These are phyloP conservation scores for Aselliscus stoliczkanus DNA, from an alignment of 2,797 vertebrate genomes.

Conservation along the genomic window DNA sequence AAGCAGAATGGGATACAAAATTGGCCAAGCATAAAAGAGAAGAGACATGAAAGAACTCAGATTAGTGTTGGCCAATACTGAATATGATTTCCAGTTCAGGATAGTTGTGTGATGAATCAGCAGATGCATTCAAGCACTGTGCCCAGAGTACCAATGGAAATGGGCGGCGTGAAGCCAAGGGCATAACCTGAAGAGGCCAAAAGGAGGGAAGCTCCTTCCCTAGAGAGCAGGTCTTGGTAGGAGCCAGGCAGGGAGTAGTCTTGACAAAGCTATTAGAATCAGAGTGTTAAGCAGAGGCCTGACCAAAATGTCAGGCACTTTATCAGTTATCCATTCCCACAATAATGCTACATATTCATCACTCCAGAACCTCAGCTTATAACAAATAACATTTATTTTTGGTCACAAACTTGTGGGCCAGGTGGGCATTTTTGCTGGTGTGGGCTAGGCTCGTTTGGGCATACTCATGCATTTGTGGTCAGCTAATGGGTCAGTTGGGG, in stretches of 20 bases:
- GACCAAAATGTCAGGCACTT: background rate
- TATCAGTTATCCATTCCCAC: background rate
- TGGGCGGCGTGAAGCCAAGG: background rate
- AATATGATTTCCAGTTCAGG: background rate
- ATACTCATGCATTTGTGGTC: background rate
- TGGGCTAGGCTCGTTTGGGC: background rate
- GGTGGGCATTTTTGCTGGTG: background rate
- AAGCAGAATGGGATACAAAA: constrained; percentile 1
- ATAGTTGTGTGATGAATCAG: background rate
- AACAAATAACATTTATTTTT: background rate
- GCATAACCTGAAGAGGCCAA: background rate
- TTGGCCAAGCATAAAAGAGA: constrained; percentile 26
- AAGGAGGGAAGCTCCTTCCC: background rate
- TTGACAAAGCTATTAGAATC: background rate
- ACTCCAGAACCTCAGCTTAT: background rate
- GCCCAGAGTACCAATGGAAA: background rate
- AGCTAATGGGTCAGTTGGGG: background rate
- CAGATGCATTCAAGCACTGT: background rate
- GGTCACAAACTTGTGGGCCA: background rate
- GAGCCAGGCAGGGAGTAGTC: background rate
- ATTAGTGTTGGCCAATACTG: background rate
- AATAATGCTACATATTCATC: background rate
- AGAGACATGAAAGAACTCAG: background rate
- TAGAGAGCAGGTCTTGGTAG: background rate
- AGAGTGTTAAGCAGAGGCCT: background rate